These are phyloP conservation scores for Sinohyriopsis cumingii DNA, from an alignment of 2,888 invertebrate species.

Conservation along the genomic window DNA sequence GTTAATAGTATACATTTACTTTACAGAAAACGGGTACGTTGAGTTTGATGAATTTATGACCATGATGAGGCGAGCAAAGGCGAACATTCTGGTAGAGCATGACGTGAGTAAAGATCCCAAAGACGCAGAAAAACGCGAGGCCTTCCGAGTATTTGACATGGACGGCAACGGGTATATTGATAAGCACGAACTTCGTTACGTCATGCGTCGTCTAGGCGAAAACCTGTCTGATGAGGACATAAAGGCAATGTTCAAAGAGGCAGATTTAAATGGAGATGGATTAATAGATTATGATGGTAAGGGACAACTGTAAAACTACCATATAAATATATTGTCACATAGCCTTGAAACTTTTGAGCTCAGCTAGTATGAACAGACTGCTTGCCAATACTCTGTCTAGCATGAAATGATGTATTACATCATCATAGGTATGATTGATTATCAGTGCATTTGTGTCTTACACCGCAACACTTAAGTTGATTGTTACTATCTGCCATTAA, in stretches of 20 bases:
- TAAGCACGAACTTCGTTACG: conserved; percentile 65
- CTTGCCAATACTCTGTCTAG: too few species aligned
- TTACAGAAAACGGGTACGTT: conserved; percentile 64
- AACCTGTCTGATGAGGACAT: conserved; percentile 67
- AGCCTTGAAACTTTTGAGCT: too few species aligned
- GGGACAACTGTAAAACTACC: not conserved
- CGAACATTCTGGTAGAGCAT: conserved; percentile 31
- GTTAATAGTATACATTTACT: not conserved
- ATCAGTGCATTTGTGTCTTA: too few species aligned
- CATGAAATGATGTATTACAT: too few species aligned
- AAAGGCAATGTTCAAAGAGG: conserved; percentile 67
- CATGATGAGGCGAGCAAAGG: conserved; percentile 62
- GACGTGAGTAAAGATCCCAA: conserved; percentile 17
- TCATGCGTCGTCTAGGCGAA: conserved; percentile 69
- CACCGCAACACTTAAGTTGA: too few species aligned
- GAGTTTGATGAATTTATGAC: conserved; percentile 67
- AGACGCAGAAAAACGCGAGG: conserved; percentile 54
- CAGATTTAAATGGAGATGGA: conserved; percentile 69
- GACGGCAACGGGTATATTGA: conserved; percentile 69
- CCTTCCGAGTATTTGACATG: conserved; percentile 64
- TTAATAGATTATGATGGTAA: conserved; percentile 69
- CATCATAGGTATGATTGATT: too few species aligned
- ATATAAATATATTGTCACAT: too few species aligned
- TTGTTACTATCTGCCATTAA: too few species aligned
- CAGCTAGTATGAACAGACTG: too few species aligned